Percentiles rank a stretch among this genome's conserved stretches.
Conservation (phyloP, 2,888 invertebrate genomes). For the Lottia gigantea region DNA sequence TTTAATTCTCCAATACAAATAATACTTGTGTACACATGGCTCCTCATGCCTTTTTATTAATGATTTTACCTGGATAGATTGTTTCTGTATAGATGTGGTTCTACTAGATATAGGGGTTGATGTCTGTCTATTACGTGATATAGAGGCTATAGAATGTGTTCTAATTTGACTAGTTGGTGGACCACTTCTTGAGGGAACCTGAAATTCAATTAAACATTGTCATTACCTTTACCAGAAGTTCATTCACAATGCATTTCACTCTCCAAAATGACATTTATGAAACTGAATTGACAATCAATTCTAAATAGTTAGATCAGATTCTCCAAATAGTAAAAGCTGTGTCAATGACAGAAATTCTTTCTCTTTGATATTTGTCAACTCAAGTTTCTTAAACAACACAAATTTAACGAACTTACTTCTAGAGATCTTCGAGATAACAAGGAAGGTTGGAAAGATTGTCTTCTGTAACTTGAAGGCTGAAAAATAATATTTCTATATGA, state of each 20-base stretch:
- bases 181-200: constrained; percentile 35
- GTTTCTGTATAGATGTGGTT: background rate
- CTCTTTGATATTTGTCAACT: too few species aligned
- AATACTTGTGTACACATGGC: too few species aligned
- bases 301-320: too few species aligned
- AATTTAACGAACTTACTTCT: constrained; percentile 24
- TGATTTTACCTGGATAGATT: background rate
- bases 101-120: constrained; percentile 14
- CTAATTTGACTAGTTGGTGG: constrained; percentile 49
- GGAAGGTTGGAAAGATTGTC: constrained; percentile 14
- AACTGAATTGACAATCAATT: too few species aligned
- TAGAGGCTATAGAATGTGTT: constrained; percentile 42
- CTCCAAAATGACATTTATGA: too few species aligned
- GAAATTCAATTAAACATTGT: background rate
- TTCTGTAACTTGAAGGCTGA: constrained; percentile 41
- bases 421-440: constrained; percentile 19
- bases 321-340: too few species aligned
- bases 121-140: constrained; percentile 44
- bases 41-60: background rate
- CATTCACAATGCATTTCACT: too few species aligned
- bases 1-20: too few species aligned
- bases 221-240: too few species aligned
- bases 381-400: background rate
- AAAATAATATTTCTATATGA: constrained; percentile 7
- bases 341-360: too few species aligned